Percentiles rank a stretch among this genome's conserved stretches.
Conservation (phyloP, 1,140 invertebrate genomes). For the Xylocopa sonorina region DNA sequence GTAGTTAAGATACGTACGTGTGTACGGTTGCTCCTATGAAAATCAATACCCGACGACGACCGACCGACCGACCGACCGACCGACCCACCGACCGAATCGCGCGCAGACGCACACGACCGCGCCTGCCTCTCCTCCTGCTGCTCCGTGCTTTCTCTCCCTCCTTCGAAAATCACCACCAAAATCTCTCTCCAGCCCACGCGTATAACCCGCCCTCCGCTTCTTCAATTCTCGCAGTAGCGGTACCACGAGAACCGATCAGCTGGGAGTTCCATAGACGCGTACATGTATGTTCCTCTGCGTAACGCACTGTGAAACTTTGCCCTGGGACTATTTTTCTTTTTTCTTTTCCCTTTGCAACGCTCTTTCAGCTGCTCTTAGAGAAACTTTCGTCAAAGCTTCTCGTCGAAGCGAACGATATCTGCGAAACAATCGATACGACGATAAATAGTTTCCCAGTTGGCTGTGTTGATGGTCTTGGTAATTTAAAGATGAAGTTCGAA, state of each 20-base stretch:
- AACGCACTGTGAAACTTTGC: not conserved
- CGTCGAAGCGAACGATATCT: too few relatives aligned
- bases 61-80: slow-evolving; percentile 48
- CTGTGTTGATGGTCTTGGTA: too few relatives aligned
- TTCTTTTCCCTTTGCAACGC: not conserved
- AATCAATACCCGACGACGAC: slow-evolving; percentile 65
- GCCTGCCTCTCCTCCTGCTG: not conserved
- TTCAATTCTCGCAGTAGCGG: not conserved
- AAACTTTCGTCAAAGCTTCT: too few relatives aligned
- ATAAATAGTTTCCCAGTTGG: too few relatives aligned
- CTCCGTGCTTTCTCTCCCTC: not conserved
- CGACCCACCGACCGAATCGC: slow-evolving; percentile 50
- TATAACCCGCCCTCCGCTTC: not conserved
- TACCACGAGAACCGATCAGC: slow-evolving; percentile 36
- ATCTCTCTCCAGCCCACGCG: not conserved
- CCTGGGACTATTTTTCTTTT: not conserved
- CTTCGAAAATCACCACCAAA: not conserved
- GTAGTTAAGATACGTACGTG: slow-evolving; percentile 15
- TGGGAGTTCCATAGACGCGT: slow-evolving; percentile 2
- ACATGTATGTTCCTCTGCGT: not conserved
- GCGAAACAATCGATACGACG: too few relatives aligned
- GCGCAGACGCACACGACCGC: slow-evolving; percentile 57
- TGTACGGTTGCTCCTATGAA: slow-evolving; percentile 33
- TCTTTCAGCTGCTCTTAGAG: not conserved
- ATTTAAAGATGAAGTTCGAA: not conserved